These are phyloP conservation scores for Sebastiscus albofasciatus DNA, from an alignment of 2,797 vertebrate genomes.

Conservation along the genomic window DNA sequence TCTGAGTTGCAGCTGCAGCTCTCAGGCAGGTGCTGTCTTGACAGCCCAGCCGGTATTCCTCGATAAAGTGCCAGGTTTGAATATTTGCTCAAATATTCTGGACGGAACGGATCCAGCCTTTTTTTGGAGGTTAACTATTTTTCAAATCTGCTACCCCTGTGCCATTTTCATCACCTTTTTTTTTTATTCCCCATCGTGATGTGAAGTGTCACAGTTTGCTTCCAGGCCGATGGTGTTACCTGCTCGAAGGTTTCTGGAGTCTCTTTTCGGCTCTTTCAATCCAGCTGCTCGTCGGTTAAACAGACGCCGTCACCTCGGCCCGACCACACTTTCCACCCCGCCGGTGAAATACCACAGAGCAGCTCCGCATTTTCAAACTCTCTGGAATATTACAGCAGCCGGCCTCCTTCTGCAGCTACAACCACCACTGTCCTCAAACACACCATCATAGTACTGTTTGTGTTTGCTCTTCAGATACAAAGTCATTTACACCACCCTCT, in stretches of 20 bases:
- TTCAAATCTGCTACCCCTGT: constrained; percentile 18
- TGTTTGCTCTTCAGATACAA: not conserved
- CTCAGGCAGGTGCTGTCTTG: not conserved
- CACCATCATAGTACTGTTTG: not conserved
- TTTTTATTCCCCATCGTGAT: constrained; percentile 23
- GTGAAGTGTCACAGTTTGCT: constrained; percentile 57
- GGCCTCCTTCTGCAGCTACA: not conserved
- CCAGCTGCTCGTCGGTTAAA: constrained; percentile 25
- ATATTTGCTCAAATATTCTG: constrained; percentile 47
- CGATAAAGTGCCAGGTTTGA: constrained; percentile 45
- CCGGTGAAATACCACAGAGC: constrained; percentile 79
- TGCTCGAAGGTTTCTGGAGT: not conserved
- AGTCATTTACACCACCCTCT: not conserved
- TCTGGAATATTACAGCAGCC: constrained; percentile 71
- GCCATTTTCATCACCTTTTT: constrained; percentile 38
- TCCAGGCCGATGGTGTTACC: constrained; percentile 24
- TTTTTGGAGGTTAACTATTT: not conserved
- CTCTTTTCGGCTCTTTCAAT: not conserved
- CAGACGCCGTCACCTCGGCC: constrained; percentile 67
- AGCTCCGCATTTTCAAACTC: constrained; percentile 64
- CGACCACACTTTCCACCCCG: constrained; percentile 69
- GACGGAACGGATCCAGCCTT: constrained; percentile 13
- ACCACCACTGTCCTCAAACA: not conserved
- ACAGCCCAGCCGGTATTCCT: constrained; percentile 1
- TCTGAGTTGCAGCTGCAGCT: not conserved